A percentile compares a stretch with the other conserved stretches of the same genome.
These are phyloP conservation scores for Trichogramma pretiosum DNA, from an alignment of 1,140 invertebrate genomes.

Conservation along the genomic window DNA sequence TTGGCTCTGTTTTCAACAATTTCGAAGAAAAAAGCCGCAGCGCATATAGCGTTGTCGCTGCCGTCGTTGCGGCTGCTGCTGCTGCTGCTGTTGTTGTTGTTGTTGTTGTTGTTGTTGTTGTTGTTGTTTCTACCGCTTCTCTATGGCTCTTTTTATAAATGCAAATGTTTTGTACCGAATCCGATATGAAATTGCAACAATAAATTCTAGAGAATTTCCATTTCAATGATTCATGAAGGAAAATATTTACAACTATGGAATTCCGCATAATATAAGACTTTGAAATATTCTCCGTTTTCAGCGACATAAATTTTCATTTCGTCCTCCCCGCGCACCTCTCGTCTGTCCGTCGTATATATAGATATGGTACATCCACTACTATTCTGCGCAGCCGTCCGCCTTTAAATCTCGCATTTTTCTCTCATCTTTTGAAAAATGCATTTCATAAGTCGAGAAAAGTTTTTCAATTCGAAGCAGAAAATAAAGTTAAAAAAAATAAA, in stretches of 20 bases:
- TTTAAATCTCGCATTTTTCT: constrained; percentile 18
- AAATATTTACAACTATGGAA: constrained; percentile 22
- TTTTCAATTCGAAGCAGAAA: constrained; percentile 15
- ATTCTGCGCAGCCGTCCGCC: neutral
- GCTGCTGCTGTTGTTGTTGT: no score
- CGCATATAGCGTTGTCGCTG: no score
- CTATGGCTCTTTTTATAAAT: constrained; percentile 6
- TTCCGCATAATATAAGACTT: constrained; percentile 20
- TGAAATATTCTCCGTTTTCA: constrained; percentile 20
- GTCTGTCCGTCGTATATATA: no score
- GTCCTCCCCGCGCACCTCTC: neutral
- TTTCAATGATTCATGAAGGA: constrained; percentile 21
- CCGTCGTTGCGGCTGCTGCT: no score
- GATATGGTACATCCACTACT: no score
- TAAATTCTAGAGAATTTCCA: constrained; percentile 17
- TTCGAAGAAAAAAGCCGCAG: no score
- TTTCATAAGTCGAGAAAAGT: constrained; percentile 19
- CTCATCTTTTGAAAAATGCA: constrained; percentile 21
- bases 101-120: no score
- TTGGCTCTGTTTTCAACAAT: no score
- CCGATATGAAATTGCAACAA: constrained; percentile 18
- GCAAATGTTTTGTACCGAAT: constrained; percentile 18
- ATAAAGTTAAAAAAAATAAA: constrained; percentile 3
- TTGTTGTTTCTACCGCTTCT: no score
- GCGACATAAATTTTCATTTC: constrained; percentile 21